Base-by-base conservation (phyloP, 2,888 invertebrate species). In the Athalia circularis region DNA sequence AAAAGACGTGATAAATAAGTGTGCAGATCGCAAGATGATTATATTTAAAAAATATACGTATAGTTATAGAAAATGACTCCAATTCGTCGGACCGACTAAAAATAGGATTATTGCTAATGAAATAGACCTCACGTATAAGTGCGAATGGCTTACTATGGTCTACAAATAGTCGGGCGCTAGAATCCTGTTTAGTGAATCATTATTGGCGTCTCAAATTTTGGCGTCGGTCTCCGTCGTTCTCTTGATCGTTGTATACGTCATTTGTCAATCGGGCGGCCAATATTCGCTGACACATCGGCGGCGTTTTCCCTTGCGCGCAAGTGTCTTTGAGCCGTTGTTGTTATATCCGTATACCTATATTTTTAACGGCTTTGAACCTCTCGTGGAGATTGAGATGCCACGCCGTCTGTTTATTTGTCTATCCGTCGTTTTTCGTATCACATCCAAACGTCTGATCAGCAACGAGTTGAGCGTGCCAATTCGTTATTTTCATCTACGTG, bases 371-470 rank as follows among this genome's bases (percentile, higher is more conserved):
- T 57, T 72, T 72, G 8, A 45, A 47, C 72, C 57, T 72, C 29
- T 29, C 59, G 7, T 45, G 13, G 5, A 72, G 59, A 59, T 59
- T 15, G 6, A 59, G 15, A 72, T 59, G 72, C 77, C 77, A 62
- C 52, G 77, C 77, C 13, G 77, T 77, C 77, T 77, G 64, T 75
- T 52, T 76, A 50, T 43, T 65, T 64, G 29, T 47, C 68, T 77
- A 52, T 68, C 61, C 54, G 43, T 68, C 54, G 50, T 68, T 54
- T 5, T n/a, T 5, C 67, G 50, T 67, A 50, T 48, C 15, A 54
- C 4, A 29, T 29, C 0, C 29, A 2, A 29, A 29, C 64, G 67
- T 15, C 67, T 48, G 67, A 67, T 68, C 68, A 68, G 52, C 43
- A 52, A 68, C 68, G 29, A 29, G 29, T 29, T 29, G 29, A 29